Percentiles rank a stretch among this genome's conserved stretches.
phyloP scores from a whole-genome alignment of 1,140 invertebrate genomes.

The Uloborus diversus region DNA sequence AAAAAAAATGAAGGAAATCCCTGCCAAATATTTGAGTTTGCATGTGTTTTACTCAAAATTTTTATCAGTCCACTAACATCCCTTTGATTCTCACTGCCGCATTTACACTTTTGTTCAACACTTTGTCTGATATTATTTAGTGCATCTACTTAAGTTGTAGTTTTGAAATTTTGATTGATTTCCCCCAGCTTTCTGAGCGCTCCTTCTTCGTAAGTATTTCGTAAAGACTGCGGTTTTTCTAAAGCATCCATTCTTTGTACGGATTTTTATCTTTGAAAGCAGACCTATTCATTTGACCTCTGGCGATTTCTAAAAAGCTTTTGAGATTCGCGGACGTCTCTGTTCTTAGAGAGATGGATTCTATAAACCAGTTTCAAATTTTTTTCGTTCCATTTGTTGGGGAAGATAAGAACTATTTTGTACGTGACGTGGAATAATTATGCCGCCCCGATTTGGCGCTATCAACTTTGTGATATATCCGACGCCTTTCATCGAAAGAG shows the following conservation, averaged over 20 bases:
- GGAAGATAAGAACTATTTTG: background rate
- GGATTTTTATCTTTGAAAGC: constrained; percentile 26
- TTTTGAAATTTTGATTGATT: no score
- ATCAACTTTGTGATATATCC: background rate
- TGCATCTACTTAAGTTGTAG: no score
- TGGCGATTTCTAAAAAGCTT: constrained; percentile 8
- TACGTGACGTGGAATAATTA: constrained; percentile 44
- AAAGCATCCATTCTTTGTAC: background rate
- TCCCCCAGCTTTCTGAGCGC: no score
- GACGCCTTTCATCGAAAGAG: background rate
- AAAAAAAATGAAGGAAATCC: no score
- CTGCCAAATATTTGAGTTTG: no score
- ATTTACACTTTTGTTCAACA: no score
- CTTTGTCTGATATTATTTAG: no score
- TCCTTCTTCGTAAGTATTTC: no score
- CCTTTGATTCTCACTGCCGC: no score
- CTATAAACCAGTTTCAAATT: constrained; percentile 5
- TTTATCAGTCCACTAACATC: no score
- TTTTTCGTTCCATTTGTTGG: background rate
- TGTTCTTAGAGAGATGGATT: background rate
- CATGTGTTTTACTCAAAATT: no score
- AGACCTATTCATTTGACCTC: constrained; percentile 26
- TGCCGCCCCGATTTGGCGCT: background rate
- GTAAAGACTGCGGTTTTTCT: no score
- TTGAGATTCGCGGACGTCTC: background rate